Evolutionary conservation across 2,888 invertebrate genomes (phyloP).

Genomic region (Aporophyla lueneburgensis): DNA sequence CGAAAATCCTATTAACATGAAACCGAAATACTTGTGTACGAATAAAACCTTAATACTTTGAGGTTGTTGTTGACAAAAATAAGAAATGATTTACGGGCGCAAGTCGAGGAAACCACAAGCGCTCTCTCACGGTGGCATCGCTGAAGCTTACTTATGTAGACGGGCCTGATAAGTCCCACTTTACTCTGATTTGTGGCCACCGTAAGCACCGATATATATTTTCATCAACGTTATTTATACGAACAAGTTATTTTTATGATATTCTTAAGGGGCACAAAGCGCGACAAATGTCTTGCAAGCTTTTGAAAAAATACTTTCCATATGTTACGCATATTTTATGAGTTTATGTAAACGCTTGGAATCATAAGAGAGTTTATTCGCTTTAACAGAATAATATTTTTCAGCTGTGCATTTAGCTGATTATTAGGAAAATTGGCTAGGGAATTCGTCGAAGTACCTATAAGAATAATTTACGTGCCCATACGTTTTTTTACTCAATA

Average conservation of each 20-base stretch:
- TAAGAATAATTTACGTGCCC: neutral
- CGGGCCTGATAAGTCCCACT: constrained; percentile 75
- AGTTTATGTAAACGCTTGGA: constrained; percentile 33
- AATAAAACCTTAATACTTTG: constrained; percentile 48
- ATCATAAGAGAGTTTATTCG: constrained; percentile 14
- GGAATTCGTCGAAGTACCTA: neutral
- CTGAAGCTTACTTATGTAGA: constrained; percentile 72
- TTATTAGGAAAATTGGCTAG: neutral
- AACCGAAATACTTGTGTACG: constrained; percentile 27
- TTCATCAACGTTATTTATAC: constrained; percentile 84
- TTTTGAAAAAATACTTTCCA: constrained; percentile 80
- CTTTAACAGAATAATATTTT: constrained; percentile 10
- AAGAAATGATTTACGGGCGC: constrained; percentile 61
- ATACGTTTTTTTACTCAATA: neutral
- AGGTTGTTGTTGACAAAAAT: constrained; percentile 63
- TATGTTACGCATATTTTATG: constrained; percentile 76
- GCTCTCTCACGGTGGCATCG: constrained; percentile 62
- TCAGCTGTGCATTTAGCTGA: neutral
- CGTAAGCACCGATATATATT: constrained; percentile 80
- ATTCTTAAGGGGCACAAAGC: constrained; percentile 79
- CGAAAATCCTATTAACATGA: constrained; percentile 46
- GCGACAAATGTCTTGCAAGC: constrained; percentile 78
- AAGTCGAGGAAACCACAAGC: constrained; percentile 57
- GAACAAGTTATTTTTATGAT: constrained; percentile 82
- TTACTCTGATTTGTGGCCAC: constrained; percentile 81